phyloP scores from a whole-genome alignment of 2,113 vertebrate genomes.

The Nyctibius bracteatus region DNA sequence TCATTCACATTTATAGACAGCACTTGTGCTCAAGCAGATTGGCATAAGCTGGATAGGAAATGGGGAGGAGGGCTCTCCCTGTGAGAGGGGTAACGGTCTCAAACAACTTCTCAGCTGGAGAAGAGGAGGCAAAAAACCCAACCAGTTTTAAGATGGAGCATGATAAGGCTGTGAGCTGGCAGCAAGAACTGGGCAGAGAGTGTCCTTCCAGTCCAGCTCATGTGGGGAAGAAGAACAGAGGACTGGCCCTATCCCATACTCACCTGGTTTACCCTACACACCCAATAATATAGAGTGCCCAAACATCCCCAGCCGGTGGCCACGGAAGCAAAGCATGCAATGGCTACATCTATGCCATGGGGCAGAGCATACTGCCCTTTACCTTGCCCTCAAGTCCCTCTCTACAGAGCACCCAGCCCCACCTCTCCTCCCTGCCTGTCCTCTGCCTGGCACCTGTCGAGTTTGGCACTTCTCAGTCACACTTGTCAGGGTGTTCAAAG shows the following conservation, averaged over 20 bases:
- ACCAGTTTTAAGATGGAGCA: neutral
- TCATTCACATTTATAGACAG: neutral
- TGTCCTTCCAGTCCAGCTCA: neutral
- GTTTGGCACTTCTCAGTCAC: neutral
- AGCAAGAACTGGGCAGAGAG: neutral
- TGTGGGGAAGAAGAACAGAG: neutral
- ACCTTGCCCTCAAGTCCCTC: too few relatives aligned
- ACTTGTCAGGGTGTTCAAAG: neutral
- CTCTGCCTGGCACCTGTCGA: neutral
- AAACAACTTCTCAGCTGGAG: neutral
- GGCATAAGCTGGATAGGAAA: neutral
- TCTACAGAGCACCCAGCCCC: neutral
- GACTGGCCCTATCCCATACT: neutral
- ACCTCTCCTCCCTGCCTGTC: neutral
- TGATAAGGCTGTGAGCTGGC: neutral
- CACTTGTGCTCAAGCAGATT: neutral
- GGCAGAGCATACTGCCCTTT: neutral
- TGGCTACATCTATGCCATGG: rapidly evolving
- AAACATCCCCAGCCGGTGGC: neutral
- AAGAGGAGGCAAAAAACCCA: neutral
- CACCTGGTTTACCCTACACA: neutral
- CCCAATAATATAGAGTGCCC: neutral
- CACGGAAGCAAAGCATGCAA: neutral
- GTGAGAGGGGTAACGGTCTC: neutral
- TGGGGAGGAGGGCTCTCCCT: neutral